Evolutionary conservation across 2,797 vertebrate genomes (phyloP), one percentile per base, ranked within the genome.

Genomic region (Phrynocephalus guinanensis): DNA sequence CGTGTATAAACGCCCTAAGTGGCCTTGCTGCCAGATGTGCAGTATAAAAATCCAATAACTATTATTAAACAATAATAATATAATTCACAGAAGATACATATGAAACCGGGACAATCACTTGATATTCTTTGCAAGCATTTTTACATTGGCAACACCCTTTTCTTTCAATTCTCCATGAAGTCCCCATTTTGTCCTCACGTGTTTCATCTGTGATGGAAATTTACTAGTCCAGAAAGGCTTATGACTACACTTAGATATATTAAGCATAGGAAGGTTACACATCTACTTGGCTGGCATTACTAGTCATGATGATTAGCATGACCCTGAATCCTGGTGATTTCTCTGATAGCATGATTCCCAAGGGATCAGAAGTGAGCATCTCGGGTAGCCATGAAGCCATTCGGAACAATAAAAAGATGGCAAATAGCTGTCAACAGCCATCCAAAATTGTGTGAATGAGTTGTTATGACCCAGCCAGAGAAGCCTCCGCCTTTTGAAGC

Each of bases 401-500:
- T 79, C 48, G 73, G 77, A 18, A 79, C 28, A 20, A 77, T 24
- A 50, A 77, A 24, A 20, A n/a, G 48, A 56, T 79, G 52, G 50
- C 13, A n/a, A n/a, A 79, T 26, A 52, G 26, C 50, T 79, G 77
- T 60, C 48, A 60, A 56, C 24, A 50, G 76, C 24, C 30, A 28
- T 16, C 18, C 73, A 75, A 22, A 24, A 33, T 56, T 30, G 15
- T 16, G 8, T 30, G 10, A 13, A 79, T 15, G 28, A n/a, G 10
- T 52, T 52, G 1, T 30, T 30, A 5, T 2, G 20, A 11, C 33
- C 33, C 72, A 91, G 76, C 22, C 30, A n/a, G 78, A 3, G 60
- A 22, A 92, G 60, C 2, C 28, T 86, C 24, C 1, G 2, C 86
- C 6, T 71, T 86, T 75, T 87, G 77, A 30, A 52, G 11, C 38